Percentiles rank a stretch among this genome's conserved stretches.
These are phyloP conservation scores for Leuciscus idus DNA, from an alignment of 2,113 vertebrate species.

Conservation along the genomic window DNA sequence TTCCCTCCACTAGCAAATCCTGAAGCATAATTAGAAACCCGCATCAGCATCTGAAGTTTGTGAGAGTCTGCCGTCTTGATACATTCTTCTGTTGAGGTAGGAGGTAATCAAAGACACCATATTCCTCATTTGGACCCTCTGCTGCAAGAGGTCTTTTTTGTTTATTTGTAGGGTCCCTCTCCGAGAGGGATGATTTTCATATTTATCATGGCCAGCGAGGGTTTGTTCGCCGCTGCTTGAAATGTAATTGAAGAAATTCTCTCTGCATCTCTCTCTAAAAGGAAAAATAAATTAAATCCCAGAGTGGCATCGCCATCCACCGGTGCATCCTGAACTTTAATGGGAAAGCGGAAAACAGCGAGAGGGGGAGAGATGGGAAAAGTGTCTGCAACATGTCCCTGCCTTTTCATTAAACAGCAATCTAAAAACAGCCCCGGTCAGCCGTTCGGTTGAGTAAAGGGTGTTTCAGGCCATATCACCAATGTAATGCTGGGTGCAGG, in stretches of 20 bases:
- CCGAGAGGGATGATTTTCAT: constrained; percentile 57
- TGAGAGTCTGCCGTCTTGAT: not conserved
- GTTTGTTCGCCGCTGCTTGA: constrained; percentile 44
- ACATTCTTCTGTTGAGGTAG: constrained; percentile 6
- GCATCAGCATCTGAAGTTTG: not conserved
- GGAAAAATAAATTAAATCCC: constrained; percentile 57
- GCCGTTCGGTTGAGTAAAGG: constrained; percentile 65
- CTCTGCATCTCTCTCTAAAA: constrained; percentile 50
- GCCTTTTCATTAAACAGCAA: constrained; percentile 76
- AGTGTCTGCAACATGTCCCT: constrained; percentile 54
- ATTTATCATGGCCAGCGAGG: constrained; percentile 48
- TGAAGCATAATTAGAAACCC: constrained; percentile 27
- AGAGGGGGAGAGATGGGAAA: constrained; percentile 37
- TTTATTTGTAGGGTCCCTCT: constrained; percentile 34
- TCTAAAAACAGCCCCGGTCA: constrained; percentile 79
- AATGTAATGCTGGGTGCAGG: constrained; percentile 53
- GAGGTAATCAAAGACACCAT: constrained; percentile 36
- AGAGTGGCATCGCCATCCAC: constrained; percentile 28
- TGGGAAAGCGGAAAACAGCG: constrained; percentile 35
- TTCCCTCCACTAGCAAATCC: constrained; percentile 12
- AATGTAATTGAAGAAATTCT: constrained; percentile 64
- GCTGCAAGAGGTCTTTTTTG: constrained; percentile 10
- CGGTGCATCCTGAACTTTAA: constrained; percentile 38
- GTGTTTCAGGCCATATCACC: constrained; percentile 64
- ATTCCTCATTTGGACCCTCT: constrained; percentile 5